Percentiles rank a stretch among this genome's conserved stretches.
Conservation (phyloP, 2,888 invertebrate genomes). For the Pherbina coryleti region DNA sequence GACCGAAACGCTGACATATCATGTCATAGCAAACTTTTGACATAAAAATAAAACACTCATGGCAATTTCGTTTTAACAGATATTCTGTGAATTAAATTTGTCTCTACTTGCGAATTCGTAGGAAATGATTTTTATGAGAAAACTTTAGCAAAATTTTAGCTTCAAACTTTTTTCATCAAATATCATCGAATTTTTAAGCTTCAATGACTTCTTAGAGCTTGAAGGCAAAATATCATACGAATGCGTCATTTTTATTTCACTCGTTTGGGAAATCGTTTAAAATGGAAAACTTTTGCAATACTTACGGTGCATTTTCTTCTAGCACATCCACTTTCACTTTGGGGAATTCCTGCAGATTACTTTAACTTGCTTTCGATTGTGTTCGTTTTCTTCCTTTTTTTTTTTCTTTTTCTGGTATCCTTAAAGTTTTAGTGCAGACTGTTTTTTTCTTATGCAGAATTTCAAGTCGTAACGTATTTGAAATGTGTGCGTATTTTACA, state of each 20-base stretch:
- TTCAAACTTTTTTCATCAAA: too few species aligned
- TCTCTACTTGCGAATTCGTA: too few species aligned
- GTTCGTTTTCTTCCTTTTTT: not conserved
- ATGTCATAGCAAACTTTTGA: too few species aligned
- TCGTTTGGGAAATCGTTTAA: not conserved
- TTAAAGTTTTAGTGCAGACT: not conserved
- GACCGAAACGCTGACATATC: too few species aligned
- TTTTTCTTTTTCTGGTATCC: not conserved
- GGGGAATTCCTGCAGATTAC: slow-evolving; percentile 1
- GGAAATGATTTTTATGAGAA: too few species aligned
- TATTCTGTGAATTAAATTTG: too few species aligned
- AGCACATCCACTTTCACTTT: not conserved
- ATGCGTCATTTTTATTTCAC: not conserved
- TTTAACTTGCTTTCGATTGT: not conserved
- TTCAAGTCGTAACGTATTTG: not conserved
- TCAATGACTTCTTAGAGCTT: not conserved
- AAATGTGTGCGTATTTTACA: not conserved
- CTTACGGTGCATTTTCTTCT: not conserved
- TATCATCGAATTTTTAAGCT: not conserved
- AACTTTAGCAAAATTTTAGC: too few species aligned
- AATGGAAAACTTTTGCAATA: not conserved
- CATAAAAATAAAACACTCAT: too few species aligned
- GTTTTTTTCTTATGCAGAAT: not conserved
- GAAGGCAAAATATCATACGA: not conserved
- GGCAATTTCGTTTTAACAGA: too few species aligned